These are phyloP conservation scores for Tachysurus fulvidraco DNA, from an alignment of 2,113 vertebrate genomes.

Conservation along the genomic window DNA sequence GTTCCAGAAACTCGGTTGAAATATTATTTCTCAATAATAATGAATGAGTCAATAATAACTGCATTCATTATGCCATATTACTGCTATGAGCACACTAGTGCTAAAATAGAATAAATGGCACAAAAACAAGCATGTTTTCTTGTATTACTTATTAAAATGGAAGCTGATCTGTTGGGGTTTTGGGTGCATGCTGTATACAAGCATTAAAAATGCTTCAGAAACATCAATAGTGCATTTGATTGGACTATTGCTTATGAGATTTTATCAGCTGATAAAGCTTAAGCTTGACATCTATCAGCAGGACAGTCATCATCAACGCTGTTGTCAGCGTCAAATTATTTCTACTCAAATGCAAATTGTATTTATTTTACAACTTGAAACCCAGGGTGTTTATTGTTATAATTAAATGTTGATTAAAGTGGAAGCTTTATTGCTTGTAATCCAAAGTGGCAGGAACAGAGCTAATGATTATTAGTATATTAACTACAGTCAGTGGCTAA, in stretches of 20 bases:
- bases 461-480: conserved; percentile 27
- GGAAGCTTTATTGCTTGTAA: background rate
- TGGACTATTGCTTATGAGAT: background rate
- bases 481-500: background rate
- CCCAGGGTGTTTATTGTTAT: background rate
- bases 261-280: background rate
- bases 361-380: background rate
- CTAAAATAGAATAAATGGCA: background rate
- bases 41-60: background rate
- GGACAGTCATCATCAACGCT: background rate
- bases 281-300: background rate
- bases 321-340: background rate
- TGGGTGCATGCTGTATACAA: no score
- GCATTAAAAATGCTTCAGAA: background rate
- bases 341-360: background rate
- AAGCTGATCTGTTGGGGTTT: background rate
- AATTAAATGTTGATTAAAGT: conserved; percentile 23
- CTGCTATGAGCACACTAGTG: background rate
- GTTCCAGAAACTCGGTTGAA: background rate
- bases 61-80: background rate
- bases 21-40: background rate
- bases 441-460: background rate
- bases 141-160: background rate
- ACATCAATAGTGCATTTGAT: background rate
- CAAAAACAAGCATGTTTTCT: background rate